A percentile compares a stretch with the other conserved stretches of the same genome.
These are phyloP conservation scores for Anaspis maculata DNA, from an alignment of 2,888 invertebrate genomes.

Conservation along the genomic window DNA sequence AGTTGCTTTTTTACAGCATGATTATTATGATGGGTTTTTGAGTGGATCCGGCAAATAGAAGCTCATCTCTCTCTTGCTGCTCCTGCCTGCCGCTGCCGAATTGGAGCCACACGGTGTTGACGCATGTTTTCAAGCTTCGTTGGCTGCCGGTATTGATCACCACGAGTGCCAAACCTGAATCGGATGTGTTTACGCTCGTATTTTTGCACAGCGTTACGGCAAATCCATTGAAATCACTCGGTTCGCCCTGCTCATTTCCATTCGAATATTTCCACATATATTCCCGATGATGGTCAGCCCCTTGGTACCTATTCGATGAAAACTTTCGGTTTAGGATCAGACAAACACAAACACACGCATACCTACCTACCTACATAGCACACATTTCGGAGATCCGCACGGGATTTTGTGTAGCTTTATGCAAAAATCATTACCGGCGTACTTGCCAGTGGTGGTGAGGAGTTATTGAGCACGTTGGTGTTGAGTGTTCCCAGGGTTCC, in stretches of 20 bases:
- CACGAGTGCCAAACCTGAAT: conserved; percentile 30
- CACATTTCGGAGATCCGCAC: no score
- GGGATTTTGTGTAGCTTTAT: no score
- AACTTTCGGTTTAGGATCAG: background rate
- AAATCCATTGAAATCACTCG: conserved; percentile 11
- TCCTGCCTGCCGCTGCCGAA: conserved; percentile 16
- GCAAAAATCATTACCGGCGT: no score
- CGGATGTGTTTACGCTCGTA: conserved; percentile 23
- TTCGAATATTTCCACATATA: conserved; percentile 8
- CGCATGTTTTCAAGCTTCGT: conserved; percentile 56
- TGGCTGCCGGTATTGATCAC: conserved; percentile 50
- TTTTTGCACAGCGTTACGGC: conserved; percentile 17
- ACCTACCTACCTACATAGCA: no score
- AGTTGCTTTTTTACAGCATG: no score
- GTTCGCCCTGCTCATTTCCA: conserved; percentile 13
- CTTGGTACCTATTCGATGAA: conserved; percentile 2
- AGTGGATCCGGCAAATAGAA: conserved; percentile 15
- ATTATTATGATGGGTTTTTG: conserved; percentile 15
- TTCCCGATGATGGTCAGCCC: no score
- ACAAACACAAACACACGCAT: background rate
- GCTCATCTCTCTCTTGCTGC: no score
- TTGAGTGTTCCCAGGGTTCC: no score
- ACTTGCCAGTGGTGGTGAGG: no score
- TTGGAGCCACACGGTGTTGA: conserved; percentile 41
- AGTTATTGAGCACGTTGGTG: no score